Conservation (phyloP, 2,797 vertebrate species). For the Orientallactaga sibirica region DNA sequence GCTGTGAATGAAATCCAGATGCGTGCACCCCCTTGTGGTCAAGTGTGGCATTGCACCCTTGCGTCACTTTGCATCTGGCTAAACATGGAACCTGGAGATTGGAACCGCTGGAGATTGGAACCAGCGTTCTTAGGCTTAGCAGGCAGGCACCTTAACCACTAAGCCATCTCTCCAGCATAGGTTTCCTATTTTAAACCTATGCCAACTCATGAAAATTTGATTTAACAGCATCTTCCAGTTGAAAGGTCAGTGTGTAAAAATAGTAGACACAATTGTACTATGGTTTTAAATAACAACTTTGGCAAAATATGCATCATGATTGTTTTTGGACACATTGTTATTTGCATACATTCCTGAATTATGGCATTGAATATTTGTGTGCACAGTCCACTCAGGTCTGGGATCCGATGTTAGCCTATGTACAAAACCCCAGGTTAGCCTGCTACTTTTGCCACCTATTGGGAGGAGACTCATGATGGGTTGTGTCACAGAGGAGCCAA, state of each 20-base stretch:
- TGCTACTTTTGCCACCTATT: not conserved
- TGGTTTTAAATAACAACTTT: not conserved
- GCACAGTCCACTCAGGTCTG: not conserved
- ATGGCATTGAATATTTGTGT: not conserved
- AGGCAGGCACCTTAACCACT: too few species aligned
- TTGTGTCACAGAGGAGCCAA: not conserved
- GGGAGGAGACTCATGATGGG: not conserved
- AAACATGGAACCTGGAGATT: too few species aligned
- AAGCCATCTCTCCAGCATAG: not conserved
- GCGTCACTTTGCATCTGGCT: too few species aligned
- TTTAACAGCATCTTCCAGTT: not conserved
- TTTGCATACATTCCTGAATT: not conserved
- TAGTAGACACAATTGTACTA: not conserved
- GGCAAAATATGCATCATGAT: not conserved
- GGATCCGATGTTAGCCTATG: not conserved
- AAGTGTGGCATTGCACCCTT: too few species aligned
- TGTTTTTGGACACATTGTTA: not conserved
- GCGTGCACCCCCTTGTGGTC: too few species aligned
- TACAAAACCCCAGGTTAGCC: not conserved
- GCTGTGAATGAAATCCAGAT: too few species aligned
- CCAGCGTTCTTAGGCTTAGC: too few species aligned
- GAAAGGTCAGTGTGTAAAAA: not conserved
- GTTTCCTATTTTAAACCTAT: conserved; percentile 20
- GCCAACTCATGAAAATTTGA: not conserved
- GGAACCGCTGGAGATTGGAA: too few species aligned